Evolutionary conservation across 2,113 vertebrate genomes (phyloP), one percentile per base, ranked within the genome.

Genomic region (Colinus virginianus): DNA sequence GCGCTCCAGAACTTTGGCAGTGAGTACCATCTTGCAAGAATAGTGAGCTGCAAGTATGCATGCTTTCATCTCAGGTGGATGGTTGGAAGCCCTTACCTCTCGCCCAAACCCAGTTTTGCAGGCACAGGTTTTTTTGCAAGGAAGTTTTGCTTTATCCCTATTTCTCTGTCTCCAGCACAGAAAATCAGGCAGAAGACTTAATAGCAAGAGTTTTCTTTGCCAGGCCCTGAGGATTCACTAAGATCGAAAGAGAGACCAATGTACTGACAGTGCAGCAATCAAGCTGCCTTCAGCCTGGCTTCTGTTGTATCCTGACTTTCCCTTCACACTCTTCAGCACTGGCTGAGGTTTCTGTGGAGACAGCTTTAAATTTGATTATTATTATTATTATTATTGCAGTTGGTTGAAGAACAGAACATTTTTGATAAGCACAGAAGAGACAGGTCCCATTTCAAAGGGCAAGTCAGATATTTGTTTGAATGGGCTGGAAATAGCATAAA

Each of bases 1-100:
- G 46, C 97, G 1, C 76, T 97, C 1, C 46, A 66, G 11, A 91
- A 78, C 10, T 96, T 98, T 70, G 93, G 79, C 14, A 95, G 98
- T 98, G 94, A 98, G 98, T 97, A 55, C 40, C 20, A 12, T 13
- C 13, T 5, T 1, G 0, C 21, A 11, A 34, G 69, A 14, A 2
- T 15, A 8, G 1, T 9, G 16, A 8, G 22, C 7, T 69, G 36
- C 0, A 3, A 11, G 7, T 66, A 0, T 8, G 9, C 8, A 6
- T 62, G 30, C 6, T 63, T 19, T 38, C 69, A 49, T 36, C 34
- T 59, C n/a, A 9, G 5, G 1, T 30, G 62, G 38, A 30, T 2
- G 40, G 14, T 15, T 19, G 38, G 38, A n/a, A 11, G 4, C 20
- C 48, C 64, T 84, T 36, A 61, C 17, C 18, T 90, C 42, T 40